phyloP scores from a whole-genome alignment of 1,140 invertebrate species.

The Theocolax elegans region DNA sequence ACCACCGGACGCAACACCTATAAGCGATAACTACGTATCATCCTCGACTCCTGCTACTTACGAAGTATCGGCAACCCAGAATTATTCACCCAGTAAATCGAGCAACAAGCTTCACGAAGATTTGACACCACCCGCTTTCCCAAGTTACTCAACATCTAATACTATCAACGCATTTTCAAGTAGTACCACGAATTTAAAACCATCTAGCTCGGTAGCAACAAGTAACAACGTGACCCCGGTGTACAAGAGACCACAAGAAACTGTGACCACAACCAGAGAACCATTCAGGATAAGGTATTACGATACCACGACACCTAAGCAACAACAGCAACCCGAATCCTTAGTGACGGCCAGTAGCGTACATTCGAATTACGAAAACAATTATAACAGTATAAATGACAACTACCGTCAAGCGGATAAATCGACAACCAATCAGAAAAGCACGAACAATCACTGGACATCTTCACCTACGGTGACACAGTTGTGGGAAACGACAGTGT shows the following conservation, averaged over 20 bases:
- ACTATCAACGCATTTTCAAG: conserved; percentile 39
- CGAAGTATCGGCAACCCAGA: conserved; percentile 33
- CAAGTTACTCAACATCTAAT: conserved; percentile 38
- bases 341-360: conserved; percentile 54
- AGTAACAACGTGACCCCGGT: conserved; percentile 20
- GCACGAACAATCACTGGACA: conserved; percentile 67
- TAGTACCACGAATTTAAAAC: neutral
- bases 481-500: conserved; percentile 75
- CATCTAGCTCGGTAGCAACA: neutral
- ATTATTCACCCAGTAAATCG: conserved; percentile 32
- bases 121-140: conserved; percentile 49
- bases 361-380: conserved; percentile 52
- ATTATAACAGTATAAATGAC: conserved; percentile 44
- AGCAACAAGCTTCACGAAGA: conserved; percentile 49
- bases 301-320: conserved; percentile 45
- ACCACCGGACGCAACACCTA: conserved; percentile 55
- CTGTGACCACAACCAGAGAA: conserved; percentile 44
- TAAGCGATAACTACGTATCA: conserved; percentile 63
- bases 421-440: conserved; percentile 24
- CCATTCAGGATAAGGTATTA: conserved; percentile 57
- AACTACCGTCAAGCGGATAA: conserved; percentile 31
- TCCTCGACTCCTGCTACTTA: conserved; percentile 58
- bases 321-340: conserved; percentile 55
- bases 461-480: conserved; percentile 67
- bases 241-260: conserved; percentile 35